phyloP scores from a whole-genome alignment of 2,113 vertebrate genomes.

The Bubalus kerabau region DNA sequence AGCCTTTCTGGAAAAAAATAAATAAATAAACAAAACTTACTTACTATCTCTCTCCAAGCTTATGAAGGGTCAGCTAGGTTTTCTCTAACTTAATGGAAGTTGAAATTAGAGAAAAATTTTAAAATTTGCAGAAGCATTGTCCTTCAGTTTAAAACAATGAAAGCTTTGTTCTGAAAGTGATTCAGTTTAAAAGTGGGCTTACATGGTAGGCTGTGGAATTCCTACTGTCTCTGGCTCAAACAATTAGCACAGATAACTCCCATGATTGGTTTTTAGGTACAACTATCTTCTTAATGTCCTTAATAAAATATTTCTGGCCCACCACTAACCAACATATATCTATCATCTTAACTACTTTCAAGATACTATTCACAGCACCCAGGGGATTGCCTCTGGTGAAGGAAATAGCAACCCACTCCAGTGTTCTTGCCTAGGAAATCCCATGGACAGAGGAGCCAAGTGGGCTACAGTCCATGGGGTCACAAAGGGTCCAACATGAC shows the following conservation, averaged over 20 bases:
- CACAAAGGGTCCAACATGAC: background rate
- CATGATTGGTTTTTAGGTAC: background rate
- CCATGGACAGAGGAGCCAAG: background rate
- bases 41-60: background rate
- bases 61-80: background rate
- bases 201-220: background rate
- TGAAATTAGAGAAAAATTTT: background rate
- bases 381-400: background rate
- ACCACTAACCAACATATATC: background rate
- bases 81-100: background rate
- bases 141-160: background rate
- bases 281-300: background rate
- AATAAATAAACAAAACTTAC: background rate
- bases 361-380: background rate
- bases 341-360: background rate
- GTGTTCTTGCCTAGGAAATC: background rate
- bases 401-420: background rate
- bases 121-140: background rate
- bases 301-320: background rate
- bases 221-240: background rate
- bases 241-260: background rate
- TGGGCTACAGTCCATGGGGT: background rate
- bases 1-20: background rate
- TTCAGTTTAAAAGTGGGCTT: background rate
- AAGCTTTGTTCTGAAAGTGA: background rate